Evolutionary conservation across 2,888 invertebrate genomes (phyloP), one percentile per base, ranked within the genome.

Genomic region (Tinea pellionella): DNA sequence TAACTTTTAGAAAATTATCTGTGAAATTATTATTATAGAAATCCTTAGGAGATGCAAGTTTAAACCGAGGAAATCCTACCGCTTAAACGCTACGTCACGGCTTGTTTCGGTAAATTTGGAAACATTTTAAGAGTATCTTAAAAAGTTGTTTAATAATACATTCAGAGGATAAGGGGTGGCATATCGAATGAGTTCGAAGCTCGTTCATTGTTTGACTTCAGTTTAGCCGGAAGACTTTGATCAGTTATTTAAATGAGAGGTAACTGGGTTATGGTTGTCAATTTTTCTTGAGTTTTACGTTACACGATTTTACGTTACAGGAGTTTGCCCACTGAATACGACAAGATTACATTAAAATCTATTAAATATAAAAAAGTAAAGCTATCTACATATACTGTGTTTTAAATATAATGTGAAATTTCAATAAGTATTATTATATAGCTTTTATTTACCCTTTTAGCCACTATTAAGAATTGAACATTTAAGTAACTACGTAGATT

Each of bases 241-340:
- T 80, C 77, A 76, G 74, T 73, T 80, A 83, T 82, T 83, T 78
- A 81, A 82, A 84, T 82, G 73, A 80, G 71, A 68, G 67, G 65
- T 73, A 75, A 78, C 73, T 68, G 72, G 71, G 77, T 80, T 77
- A 78, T 68, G 69, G 72, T 71, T 75, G 79, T 78, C 79, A 81
- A 79, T 78, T 76, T 72, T 77, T 61, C 69, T 70, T 68, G 66
- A 70, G 68, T 65, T 73, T 74, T 72, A 77, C 76, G 75, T 77
- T 75, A n/a, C n/a, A n/a, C n/a, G n/a, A n/a, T n/a, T n/a, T n/a
- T n/a, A 72, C 72, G 67, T 6, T 60, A 63, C 51, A 13, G 59
- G 43, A 59, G 63, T 63, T 24, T 64, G 63, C 60, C 32, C 60
- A 43, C 16, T 29, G 16, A 12, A n/a, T 7, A 7, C 57, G 57